Evolutionary conservation across 2,113 vertebrate genomes (phyloP), one percentile per base, ranked within the genome.

Genomic region (Podocnemis expansa): DNA sequence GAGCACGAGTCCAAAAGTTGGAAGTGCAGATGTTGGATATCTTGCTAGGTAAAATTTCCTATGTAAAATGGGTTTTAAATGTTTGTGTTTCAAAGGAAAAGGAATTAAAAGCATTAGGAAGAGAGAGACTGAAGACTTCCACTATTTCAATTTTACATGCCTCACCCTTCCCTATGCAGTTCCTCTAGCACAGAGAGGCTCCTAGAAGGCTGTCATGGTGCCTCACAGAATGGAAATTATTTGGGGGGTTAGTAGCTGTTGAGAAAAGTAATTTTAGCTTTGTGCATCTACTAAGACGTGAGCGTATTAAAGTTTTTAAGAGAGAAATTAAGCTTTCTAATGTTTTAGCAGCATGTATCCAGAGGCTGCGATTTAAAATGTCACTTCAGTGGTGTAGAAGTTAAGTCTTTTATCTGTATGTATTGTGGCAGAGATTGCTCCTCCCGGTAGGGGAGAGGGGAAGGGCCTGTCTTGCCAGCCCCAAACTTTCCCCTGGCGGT

Each of bases 61-160:
- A 76, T 84, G 89, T 38, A 7, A 86, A 21, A 56, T 70, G 56
- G 88, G 79, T 95, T 97, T 97, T 73, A 70, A 29, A n/a, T n/a
- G n/a, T n/a, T n/a, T n/a, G n/a, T 85, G 91, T 96, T 92, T 90
- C 88, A 91, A 80, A 95, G 88, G 92, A 82, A 93, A 80, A n/a
- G n/a, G 95, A 94, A 94, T 96, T 96, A 96, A 97, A 93, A 60
- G 82, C 89, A 92, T 96, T 96, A 94, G 84, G 92, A 95, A 79
- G 88, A 93, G 63, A 1, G 7, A 96, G 84, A 95, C 90, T 91
- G 94, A 93, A 96, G 88, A 93, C 90, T 96, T 94, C 88, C 84
- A 49, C 21, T 93, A 91, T 93, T 95, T 96, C 95, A 93, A 84
- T 93, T 96, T 90, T 91, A 76, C 34, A 85, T 91, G 8, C 79